Base-by-base conservation (phyloP, 2,797 vertebrate species). In the Acanthurus tractus region DNA sequence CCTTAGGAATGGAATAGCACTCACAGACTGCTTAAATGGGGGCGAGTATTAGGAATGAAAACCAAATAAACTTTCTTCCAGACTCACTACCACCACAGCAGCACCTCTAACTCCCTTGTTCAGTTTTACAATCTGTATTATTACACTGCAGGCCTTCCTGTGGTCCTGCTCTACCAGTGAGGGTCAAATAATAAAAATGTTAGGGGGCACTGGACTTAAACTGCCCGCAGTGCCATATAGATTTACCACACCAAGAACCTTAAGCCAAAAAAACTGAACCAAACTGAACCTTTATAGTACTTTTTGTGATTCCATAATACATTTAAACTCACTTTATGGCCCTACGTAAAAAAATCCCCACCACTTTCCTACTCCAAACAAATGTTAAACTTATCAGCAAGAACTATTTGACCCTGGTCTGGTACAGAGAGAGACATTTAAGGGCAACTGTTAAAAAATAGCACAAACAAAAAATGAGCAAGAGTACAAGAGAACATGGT, bases 31-130 rank as follows among this genome's bases (percentile, higher is more conserved):
- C 81, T 83, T 67, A 84, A 88, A 92, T 83, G 90, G 89, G 93
- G 91, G 86, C 78, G 92, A 93, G 87, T 87, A 90, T 91, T 89
- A 92, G 89, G 92, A 92, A 88, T 86, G 86, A 88, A 80, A 88
- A 91, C 80, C 90, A 92, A 93, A 94, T 93, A 94, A 94, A 94
- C 93, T 91, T 90, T 95, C 87, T 88, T 94, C 92, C 95, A 95
- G 94, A 95, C 89, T 53, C 68, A 81, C 82, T 23, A 78, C 61
- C 57, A 85, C 82, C 80, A 84, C 88, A 88, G 82, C 67, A 89
- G 79, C 77, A 52, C 49, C 7, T 36, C 77, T 89, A 79, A 78
- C 77, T 87, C 83, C 79, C 73, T 55, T 48, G 62, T 74, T 82
- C 52, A 46, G 52, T 84, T 89, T 88, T 82, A 91, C 81, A 82